Evolutionary conservation across 2,113 vertebrate species (phyloP), one percentile per base, ranked within the genome.

Genomic region (Beaufortia kweichowensis): DNA sequence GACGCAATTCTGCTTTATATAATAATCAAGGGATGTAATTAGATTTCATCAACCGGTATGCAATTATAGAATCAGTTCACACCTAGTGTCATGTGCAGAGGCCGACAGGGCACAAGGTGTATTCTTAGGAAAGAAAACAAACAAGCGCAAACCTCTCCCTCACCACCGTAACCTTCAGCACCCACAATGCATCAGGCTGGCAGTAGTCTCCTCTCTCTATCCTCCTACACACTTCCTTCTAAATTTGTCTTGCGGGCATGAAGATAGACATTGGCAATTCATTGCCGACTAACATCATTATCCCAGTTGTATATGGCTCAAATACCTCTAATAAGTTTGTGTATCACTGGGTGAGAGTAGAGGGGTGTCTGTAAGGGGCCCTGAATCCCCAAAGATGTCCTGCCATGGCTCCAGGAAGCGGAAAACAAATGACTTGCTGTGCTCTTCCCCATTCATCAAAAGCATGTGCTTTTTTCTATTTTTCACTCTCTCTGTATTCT

Each of bases 391-490:
- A 60, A 67, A 50, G 56, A 79, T 76, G 64, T 41, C 75, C 59
- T 70, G 26, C 70, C 50, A 50, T 67, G 69, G 57, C 50, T 66
- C 35, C 62, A 21, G 78, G 71, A 75, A 64, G 21, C 31, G 19
- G 64, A 72, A 85, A 82, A 82, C 66, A 79, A 79, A 82, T 65
- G 60, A 78, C 61, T 63, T 33, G 43, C 50, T 64, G n/a, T 1
- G 55, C 26, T 46, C 26, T 69, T 75, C 79, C 74, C 63, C 79
- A 83, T 79, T 75, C 79, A 81, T 83, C 79, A 79, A 41, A 19
- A 67, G 39, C 31, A 23, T 74, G 56, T 33, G 15, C n/a, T 62
- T 21, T 74, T 31, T 39, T 72, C 43, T 76, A 31, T 46, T 62
- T 23, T 29, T 59, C 57, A 26, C 41, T 33, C 28, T 73, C 72